Evolutionary conservation across 2,797 vertebrate genomes (phyloP), one percentile per base, ranked within the genome.

Genomic region (Knipowitschia caucasica): DNA sequence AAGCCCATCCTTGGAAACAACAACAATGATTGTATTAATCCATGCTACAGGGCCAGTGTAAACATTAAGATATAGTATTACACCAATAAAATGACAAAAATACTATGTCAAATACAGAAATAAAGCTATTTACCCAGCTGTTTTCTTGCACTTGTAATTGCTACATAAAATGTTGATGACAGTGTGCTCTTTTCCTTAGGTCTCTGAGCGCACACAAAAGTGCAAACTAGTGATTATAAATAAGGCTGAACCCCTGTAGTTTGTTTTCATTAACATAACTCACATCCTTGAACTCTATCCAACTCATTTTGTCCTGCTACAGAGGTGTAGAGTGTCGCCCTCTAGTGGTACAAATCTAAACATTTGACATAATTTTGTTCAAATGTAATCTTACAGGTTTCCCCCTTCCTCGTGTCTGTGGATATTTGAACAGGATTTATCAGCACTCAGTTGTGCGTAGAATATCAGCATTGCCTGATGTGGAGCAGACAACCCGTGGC

Each of bases 181-280:
- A 12, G 43, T 24, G 12, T 30, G 30, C 26, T 24, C 27, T 38
- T 8, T 33, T 36, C 27, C 2, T 36, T 50, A 35, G 24, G 47
- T 50, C 42, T 50, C 17, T 17, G 49, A 50, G 25, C 18, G 34
- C 7, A 23, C 7, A 24, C 7, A 26, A 33, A 2, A 56, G 64
- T 51, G 70, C 67, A 66, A 71, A 67, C 53, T 49, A 55, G 47
- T 27, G 1, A 44, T 47, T 55, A 15, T 24, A 21, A 21, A 59
- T 64, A 76, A 73, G 51, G 70, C 59, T 54, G 20, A 42, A 24
- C 12, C 40, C 21, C 40, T 25, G 25, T 45, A 45, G 25, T 29
- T 45, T 27, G 25, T 26, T 17, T 10, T 17, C 43, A 15, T 15
- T 3, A 29, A 46, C 15, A 46, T 2, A 30, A 7, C 17, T 23